Evolutionary conservation across 2,797 vertebrate genomes (phyloP).

Genomic region (Xyrichtys novacula): DNA sequence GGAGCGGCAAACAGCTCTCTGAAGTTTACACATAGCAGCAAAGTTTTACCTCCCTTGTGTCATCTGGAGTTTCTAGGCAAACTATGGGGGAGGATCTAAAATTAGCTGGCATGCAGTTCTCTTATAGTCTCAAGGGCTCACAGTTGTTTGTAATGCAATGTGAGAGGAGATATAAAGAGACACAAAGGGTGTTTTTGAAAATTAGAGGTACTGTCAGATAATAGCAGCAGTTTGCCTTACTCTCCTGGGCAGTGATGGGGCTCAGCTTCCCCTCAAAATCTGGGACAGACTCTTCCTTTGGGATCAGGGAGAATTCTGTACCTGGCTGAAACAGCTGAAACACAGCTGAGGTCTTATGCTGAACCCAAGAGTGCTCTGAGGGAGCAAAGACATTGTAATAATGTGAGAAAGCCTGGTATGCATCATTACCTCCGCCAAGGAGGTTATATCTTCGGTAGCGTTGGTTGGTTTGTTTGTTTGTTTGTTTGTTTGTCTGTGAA

Average conservation of each 20-base stretch:
- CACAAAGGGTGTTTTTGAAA: constrained; percentile 16
- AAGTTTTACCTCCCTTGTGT: constrained; percentile 33
- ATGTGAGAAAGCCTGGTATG: not conserved
- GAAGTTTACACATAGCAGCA: constrained; percentile 24
- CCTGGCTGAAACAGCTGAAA: constrained; percentile 77
- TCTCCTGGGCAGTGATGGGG: constrained; percentile 61
- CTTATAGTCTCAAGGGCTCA: constrained; percentile 33
- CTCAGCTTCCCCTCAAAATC: constrained; percentile 81
- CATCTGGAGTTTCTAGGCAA: constrained; percentile 53
- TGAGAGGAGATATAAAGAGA: constrained; percentile 27
- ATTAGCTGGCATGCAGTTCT: constrained; percentile 30
- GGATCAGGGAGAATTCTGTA: constrained; percentile 69
- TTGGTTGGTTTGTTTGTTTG: too few relatives aligned
- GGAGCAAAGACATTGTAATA: constrained; percentile 6
- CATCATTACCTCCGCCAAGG: too few relatives aligned
- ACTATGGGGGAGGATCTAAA: constrained; percentile 43
- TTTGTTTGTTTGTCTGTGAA: too few relatives aligned
- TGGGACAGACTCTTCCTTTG: constrained; percentile 75
- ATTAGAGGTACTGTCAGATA: constrained; percentile 24
- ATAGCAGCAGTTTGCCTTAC: constrained; percentile 57
- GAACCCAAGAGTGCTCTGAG: constrained; percentile 54
- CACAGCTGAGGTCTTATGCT: constrained; percentile 64
- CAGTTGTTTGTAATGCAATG: constrained; percentile 32
- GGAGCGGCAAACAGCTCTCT: constrained; percentile 17
- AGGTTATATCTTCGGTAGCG: too few relatives aligned